Conservation (phyloP, 2,888 invertebrate genomes). For the Cistogaster globosa region DNA sequence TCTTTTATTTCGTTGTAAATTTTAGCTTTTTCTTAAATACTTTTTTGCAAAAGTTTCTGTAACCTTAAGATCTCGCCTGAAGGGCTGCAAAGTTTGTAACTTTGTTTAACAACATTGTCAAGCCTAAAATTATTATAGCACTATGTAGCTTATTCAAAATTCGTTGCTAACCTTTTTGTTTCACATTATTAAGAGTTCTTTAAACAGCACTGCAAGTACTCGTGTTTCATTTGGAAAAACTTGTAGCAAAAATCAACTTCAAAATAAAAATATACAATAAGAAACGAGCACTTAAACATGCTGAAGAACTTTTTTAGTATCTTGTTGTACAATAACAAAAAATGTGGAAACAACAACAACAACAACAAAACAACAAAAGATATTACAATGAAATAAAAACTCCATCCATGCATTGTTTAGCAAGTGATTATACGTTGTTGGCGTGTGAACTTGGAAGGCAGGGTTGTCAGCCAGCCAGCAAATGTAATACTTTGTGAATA, state of each 20-base stretch:
- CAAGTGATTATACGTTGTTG: slow-evolving; percentile 71
- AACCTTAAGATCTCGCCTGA: not conserved
- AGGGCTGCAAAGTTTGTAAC: not conserved
- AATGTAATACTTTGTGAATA: slow-evolving; percentile 39
- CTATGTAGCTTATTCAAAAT: slow-evolving; percentile 13
- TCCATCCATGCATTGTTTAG: slow-evolving; percentile 65
- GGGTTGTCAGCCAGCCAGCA: slow-evolving; percentile 12
- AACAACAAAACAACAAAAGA: slow-evolving; percentile 28
- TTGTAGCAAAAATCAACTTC: slow-evolving; percentile 63
- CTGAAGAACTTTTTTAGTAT: slow-evolving; percentile 41
- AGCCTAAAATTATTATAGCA: not conserved
- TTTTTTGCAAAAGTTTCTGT: not conserved
- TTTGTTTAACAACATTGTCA: slow-evolving; percentile 2
- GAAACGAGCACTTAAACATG: slow-evolving; percentile 67
- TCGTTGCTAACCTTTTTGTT: slow-evolving; percentile 20
- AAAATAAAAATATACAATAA: slow-evolving; percentile 52
- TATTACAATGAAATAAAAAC: slow-evolving; percentile 36
- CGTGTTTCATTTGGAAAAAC: slow-evolving; percentile 26
- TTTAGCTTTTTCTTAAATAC: too few species aligned
- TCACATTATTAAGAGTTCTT: slow-evolving; percentile 27
- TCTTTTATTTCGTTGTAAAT: slow-evolving; percentile 8
- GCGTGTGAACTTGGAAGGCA: slow-evolving; percentile 68
- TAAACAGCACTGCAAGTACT: not conserved
- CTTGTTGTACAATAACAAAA: slow-evolving; percentile 14
- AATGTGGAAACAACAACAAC: slow-evolving; percentile 37